phyloP scores from a whole-genome alignment of 1,140 invertebrate species.

The Sinella curviseta region DNA sequence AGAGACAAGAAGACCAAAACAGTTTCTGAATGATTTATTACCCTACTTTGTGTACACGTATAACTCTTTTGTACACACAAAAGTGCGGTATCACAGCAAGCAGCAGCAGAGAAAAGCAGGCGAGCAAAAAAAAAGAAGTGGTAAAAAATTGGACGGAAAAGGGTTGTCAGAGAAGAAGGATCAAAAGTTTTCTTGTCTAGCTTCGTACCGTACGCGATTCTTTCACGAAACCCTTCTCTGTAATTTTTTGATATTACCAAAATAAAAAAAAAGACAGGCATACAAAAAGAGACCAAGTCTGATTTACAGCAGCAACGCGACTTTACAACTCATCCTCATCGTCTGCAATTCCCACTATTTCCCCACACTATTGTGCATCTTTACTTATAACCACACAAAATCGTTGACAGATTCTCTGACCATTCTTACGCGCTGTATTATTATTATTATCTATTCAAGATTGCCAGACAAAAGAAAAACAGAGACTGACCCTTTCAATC shows the following conservation, averaged over 20 bases:
- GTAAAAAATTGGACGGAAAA: background rate
- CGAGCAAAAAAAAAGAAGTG: too few species aligned
- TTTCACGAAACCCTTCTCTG: too few species aligned
- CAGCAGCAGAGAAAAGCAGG: too few species aligned
- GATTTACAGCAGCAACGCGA: background rate
- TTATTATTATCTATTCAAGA: too few species aligned
- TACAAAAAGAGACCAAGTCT: background rate
- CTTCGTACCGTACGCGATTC: too few species aligned
- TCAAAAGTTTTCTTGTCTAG: background rate
- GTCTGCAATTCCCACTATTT: background rate
- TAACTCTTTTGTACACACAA: too few species aligned
- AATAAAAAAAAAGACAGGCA: background rate
- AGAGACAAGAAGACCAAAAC: constrained; percentile 8
- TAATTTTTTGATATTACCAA: background rate
- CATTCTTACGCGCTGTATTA: too few species aligned
- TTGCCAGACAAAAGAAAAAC: too few species aligned
- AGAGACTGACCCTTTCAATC: too few species aligned
- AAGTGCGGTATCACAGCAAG: background rate
- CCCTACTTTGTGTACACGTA: background rate
- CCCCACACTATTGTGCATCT: too few species aligned
- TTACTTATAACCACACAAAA: too few species aligned
- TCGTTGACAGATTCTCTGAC: too few species aligned
- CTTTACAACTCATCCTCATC: background rate
- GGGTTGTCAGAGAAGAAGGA: background rate
- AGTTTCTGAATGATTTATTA: constrained; percentile 12